Evolutionary conservation across 2,113 vertebrate species (phyloP).

Genomic region (Morone saxatilis): DNA sequence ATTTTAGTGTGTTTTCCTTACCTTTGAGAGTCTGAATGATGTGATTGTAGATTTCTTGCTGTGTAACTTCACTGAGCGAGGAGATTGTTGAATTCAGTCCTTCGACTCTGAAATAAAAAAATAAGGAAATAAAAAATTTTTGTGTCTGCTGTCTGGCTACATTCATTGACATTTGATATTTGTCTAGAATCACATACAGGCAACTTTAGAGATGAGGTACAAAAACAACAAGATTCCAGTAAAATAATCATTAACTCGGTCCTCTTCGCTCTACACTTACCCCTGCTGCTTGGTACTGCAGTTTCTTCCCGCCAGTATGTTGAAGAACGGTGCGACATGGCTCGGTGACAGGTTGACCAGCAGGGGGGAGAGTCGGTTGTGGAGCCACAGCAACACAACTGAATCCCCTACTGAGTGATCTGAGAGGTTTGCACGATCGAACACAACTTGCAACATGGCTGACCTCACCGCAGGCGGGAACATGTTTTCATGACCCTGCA

Average conservation of each 20-base stretch:
- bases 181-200: neutral
- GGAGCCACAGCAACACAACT: conserved; percentile 72
- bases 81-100: conserved; percentile 67
- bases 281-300: conserved; percentile 69
- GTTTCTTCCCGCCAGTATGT: conserved; percentile 63
- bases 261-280: conserved; percentile 45
- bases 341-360: conserved; percentile 46
- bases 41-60: conserved; percentile 64
- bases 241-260: neutral
- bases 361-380: conserved; percentile 66
- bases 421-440: conserved; percentile 77
- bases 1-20: conserved; percentile 28
- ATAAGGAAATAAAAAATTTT: neutral
- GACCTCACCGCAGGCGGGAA: conserved; percentile 60
- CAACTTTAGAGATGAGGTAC: neutral
- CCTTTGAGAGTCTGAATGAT: conserved; percentile 77
- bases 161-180: neutral
- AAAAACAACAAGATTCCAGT: neutral
- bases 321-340: conserved; percentile 73
- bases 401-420: conserved; percentile 53
- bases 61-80: conserved; percentile 56
- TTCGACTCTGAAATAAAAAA: conserved; percentile 70
- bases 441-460: conserved; percentile 79
- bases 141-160: neutral
- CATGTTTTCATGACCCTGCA: conserved; percentile 41